Evolutionary conservation across 2,888 invertebrate genomes (phyloP), one percentile per base, ranked within the genome.

Genomic region (Aleiodes alternator): DNA sequence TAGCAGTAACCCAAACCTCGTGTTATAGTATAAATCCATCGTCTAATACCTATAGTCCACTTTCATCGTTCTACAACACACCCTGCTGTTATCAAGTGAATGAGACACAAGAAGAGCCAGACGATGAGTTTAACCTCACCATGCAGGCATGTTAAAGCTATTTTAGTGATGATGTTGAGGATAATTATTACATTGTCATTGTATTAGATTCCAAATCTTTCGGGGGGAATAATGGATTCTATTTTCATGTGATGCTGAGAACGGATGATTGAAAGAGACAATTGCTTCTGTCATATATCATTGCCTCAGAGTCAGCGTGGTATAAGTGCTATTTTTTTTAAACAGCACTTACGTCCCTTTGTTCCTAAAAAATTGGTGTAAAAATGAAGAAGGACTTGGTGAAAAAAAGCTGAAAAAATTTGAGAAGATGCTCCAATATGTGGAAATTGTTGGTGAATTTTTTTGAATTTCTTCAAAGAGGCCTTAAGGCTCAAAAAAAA

Each of bases 1-100:
- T 79, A 23, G 76, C 79, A 80, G 76, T 80, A 78, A 78, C 76
- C 79, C 81, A 80, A 72, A 76, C 76, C 73, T 72, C 61, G 43
- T 70, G 68, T 34, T 23, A 43, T 14, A 50, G 50, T 68, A 68
- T 68, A 68, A 31, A 50, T 51, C 50, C 55, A 72, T 56, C 53
- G 16, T 14, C 66, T 66, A 43, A 43, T 43, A 43, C 11, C 50
- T 38, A 48, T 51, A 50, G 16, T 48, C 72, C 68, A 59, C 71
- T 59, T 57, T 57, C 71, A 59, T 71, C 59, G 34, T 59, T 29
- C 23, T 23, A 50, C 43, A 43, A 43, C 2, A 64, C 72, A 38
- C 43, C 55, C 43, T 43, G 70, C 56, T 50, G 59, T 51, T 57
- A 56, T 31, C 16, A 31, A 14, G 72, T 50, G 72, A 72, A 61